Evolutionary conservation across 2,797 vertebrate species (phyloP).

Genomic region (Poeciliopsis paucimaculata): DNA sequence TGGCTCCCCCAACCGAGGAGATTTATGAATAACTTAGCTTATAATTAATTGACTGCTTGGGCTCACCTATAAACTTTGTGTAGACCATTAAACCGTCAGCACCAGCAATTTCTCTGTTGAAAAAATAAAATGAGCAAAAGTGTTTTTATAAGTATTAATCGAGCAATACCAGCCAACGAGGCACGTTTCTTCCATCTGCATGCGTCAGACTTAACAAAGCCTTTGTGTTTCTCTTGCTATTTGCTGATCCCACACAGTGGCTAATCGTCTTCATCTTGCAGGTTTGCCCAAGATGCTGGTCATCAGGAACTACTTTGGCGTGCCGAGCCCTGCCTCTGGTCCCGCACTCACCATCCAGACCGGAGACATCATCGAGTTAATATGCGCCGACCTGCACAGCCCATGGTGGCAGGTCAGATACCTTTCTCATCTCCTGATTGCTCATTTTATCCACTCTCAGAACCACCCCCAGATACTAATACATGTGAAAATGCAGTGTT

Average conservation of each 20-base stretch:
- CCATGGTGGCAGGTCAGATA: constrained; percentile 94
- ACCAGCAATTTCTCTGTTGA: background rate
- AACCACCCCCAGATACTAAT: background rate
- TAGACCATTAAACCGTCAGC: background rate
- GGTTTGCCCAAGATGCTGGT: constrained; percentile 95
- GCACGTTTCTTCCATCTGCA: background rate
- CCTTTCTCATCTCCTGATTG: constrained; percentile 10
- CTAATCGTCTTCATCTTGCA: constrained; percentile 50
- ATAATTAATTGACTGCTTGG: background rate
- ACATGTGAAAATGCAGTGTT: background rate
- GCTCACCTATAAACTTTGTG: background rate
- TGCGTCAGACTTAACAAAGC: background rate
- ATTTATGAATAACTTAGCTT: background rate
- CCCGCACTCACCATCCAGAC: constrained; percentile 87
- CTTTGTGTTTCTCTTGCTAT: no score
- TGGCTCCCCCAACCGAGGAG: background rate
- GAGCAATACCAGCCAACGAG: background rate
- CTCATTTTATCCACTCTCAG: background rate
- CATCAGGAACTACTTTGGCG: constrained; percentile 87
- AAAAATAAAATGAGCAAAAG: background rate
- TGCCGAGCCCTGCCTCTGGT: constrained; percentile 85
- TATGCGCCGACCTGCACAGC: constrained; percentile 89
- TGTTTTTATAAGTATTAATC: background rate
- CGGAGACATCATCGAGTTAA: constrained; percentile 91
- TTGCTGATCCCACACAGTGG: background rate